Base-by-base conservation (phyloP, 2,888 invertebrate genomes). In the Drosophila imparisetae region DNA sequence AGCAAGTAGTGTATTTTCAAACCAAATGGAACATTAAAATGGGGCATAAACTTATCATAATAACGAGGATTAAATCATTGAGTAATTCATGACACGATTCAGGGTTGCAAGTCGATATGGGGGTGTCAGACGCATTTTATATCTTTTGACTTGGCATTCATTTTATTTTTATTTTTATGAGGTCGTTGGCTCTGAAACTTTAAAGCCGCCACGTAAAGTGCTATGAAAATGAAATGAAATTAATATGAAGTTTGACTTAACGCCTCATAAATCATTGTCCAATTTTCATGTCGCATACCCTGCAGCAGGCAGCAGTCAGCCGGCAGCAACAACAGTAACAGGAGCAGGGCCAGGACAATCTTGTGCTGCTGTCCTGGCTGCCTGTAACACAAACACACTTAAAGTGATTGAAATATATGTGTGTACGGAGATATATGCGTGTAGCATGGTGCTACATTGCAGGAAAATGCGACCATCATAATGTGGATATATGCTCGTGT, bases 261-360 rank as follows among this genome's bases (percentile, higher is more conserved):
- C 89, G 86, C 86, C 86, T 88, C 90, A 86, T 86, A 86, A 86
- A 86, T 86, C 86, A 86, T 90, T 86, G 86, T 86, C 90, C 89
- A 90, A 80, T 86, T 88, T 90, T 90, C 83, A 80, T 82, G 76
- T 79, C 75, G 60, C 72, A 72, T 64, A 70, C 66, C 75, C 66
- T 72, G 66, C 68, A 66, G 72, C 65, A 45, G 53, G 38, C 50
- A 55, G 50, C 42, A 53, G 21, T 6, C 21, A 42, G 21, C 40
- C 10, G 32, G 32, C n/a, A 38, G 4, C 32, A 38, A 29, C 27
- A 27, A 32, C 11, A 58, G 11, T 36, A 57, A 4, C 58, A 34
- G 60, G 45, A 62, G 29, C 55, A 45, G 63, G 57, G 50, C 64
- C 29, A 49, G 64, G 61, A 66, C 74, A 81, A 66, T 78, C 67